Percentiles rank a stretch among this genome's conserved stretches.
Conservation (phyloP, 2,113 vertebrate species). For the Lamprotornis superbus region DNA sequence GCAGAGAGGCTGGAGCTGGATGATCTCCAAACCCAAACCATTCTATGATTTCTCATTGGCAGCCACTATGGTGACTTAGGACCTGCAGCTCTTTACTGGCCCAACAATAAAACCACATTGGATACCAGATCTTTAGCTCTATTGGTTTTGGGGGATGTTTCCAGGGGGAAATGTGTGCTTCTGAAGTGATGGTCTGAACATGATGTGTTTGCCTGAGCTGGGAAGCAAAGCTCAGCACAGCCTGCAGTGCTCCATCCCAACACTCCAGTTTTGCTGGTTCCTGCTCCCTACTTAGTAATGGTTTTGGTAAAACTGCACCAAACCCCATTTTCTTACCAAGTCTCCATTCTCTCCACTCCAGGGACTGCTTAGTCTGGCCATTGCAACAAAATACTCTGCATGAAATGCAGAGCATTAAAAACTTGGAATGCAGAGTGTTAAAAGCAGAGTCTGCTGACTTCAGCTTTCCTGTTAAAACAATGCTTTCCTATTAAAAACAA, state of each 20-base stretch:
- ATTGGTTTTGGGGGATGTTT: not conserved
- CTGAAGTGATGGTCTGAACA: not conserved
- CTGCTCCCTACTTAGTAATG: not conserved
- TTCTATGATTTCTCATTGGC: fast-evolving
- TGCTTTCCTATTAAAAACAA: not conserved
- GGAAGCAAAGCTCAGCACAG: not conserved
- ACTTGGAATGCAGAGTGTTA: not conserved
- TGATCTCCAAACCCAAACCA: not conserved
- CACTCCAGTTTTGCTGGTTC: not conserved
- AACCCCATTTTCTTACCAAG: not conserved
- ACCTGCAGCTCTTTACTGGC: not conserved
- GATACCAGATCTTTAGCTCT: not conserved
- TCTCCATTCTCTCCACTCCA: not conserved
- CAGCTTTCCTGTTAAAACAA: not conserved
- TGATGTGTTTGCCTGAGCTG: not conserved
- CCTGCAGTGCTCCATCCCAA: not conserved
- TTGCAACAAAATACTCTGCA: not conserved
- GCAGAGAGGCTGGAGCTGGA: not conserved
- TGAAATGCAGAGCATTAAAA: not conserved
- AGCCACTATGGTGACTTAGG: not conserved
- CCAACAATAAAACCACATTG: not conserved
- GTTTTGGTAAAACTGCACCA: not conserved
- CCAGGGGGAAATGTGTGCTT: not conserved
- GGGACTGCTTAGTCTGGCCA: not conserved
- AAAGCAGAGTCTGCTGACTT: not conserved